Percentiles rank a stretch among this genome's conserved stretches.
Evolutionary conservation across 2,888 invertebrate species (phyloP).

Genomic region (Microctonus hyperodae): DNA sequence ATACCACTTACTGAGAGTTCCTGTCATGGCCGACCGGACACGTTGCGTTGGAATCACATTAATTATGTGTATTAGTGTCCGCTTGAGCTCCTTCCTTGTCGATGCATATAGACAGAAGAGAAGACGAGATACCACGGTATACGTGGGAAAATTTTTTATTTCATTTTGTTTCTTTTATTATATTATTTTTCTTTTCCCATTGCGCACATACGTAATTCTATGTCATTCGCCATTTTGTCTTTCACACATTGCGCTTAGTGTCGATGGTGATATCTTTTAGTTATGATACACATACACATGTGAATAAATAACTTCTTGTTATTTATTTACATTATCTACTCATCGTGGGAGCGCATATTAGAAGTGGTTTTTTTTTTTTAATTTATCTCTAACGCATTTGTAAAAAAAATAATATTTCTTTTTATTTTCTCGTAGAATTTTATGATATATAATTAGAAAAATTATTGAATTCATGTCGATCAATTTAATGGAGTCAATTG

Average conservation of each 20-base stretch:
- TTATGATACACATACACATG: not conserved
- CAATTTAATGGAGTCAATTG: conserved; percentile 44
- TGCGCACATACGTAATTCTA: not conserved
- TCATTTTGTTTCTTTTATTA: conserved; percentile 4
- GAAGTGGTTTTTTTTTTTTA: not conserved
- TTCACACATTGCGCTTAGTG: not conserved
- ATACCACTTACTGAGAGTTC: conserved; percentile 40
- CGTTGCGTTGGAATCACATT: conserved; percentile 49
- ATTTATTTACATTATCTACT: conserved; percentile 1
- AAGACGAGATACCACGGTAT: conserved; percentile 37
- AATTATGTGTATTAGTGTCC: conserved; percentile 52
- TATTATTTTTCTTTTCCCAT: not conserved
- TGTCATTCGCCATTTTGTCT: conserved; percentile 1
- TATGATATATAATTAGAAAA: not conserved
- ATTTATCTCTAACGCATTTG: not conserved
- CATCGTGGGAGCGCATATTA: conserved; percentile 1
- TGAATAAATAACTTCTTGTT: too few relatives aligned
- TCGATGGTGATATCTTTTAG: not conserved
- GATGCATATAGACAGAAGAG: conserved; percentile 4
- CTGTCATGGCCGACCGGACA: conserved; percentile 41
- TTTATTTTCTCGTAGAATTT: not conserved
- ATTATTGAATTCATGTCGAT: conserved; percentile 34
- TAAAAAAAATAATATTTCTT: not conserved
- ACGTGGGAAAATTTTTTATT: conserved; percentile 32
- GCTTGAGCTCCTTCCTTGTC: conserved; percentile 30